Conservation (phyloP, 2,113 vertebrate genomes). For the Craseonycteris thonglongyai region DNA sequence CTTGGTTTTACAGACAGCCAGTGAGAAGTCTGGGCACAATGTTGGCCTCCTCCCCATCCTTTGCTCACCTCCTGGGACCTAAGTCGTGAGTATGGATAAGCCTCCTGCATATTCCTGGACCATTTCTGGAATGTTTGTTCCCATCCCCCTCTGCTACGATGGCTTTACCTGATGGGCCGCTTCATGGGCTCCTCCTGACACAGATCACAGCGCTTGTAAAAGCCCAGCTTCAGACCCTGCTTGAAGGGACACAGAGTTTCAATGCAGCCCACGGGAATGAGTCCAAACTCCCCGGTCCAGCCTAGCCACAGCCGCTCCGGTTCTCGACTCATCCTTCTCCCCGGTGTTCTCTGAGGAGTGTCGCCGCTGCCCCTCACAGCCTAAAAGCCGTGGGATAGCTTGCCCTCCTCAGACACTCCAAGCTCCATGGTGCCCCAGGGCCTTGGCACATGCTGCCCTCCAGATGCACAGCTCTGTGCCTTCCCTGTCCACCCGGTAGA, state of each 20-base stretch:
- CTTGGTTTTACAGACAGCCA: neutral
- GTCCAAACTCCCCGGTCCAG: neutral
- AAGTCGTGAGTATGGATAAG: neutral
- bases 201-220: neutral
- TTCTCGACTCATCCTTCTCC: neutral
- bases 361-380: neutral
- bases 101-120: neutral
- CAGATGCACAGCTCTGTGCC: neutral
- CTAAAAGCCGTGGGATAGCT: no score
- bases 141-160: neutral
- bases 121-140: neutral
- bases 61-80: neutral
- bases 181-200: neutral
- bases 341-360: neutral
- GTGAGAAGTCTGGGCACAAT: neutral
- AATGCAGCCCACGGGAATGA: neutral
- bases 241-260: neutral
- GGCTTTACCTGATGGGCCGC: neutral
- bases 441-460: neutral
- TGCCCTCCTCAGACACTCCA: neutral
- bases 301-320: rapidly evolving
- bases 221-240: neutral
- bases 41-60: neutral
- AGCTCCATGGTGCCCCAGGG: neutral
- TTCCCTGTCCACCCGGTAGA: neutral